These are phyloP conservation scores for Synergus itoensis DNA, from an alignment of 2,888 invertebrate species.

Conservation along the genomic window DNA sequence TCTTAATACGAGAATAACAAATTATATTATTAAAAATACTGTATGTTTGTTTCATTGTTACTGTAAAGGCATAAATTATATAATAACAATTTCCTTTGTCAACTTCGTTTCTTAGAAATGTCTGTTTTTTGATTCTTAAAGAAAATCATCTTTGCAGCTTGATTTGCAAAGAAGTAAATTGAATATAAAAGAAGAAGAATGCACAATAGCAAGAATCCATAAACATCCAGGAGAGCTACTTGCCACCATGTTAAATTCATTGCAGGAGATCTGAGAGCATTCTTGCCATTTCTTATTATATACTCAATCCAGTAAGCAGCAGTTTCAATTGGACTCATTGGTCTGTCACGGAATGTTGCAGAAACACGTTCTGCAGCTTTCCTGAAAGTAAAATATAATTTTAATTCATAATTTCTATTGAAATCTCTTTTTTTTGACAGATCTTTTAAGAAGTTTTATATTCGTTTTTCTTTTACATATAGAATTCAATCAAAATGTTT, in stretches of 20 bases:
- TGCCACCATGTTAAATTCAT: slow-evolving; percentile 72
- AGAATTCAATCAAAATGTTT: too few relatives aligned
- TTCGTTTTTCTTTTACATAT: too few relatives aligned
- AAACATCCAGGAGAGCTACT: slow-evolving; percentile 65
- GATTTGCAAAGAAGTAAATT: slow-evolving; percentile 39
- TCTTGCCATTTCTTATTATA: slow-evolving; percentile 62
- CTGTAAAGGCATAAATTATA: neutral
- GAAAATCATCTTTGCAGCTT: neutral
- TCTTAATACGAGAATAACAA: slow-evolving; percentile 1
- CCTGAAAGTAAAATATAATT: slow-evolving; percentile 42
- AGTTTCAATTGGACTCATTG: slow-evolving; percentile 63
- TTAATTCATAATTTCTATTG: neutral
- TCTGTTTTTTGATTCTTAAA: neutral
- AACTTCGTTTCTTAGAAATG: slow-evolving; percentile 5
- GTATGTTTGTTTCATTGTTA: neutral
- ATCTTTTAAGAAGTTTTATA: too few relatives aligned
- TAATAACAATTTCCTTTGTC: neutral
- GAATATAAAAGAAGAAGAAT: slow-evolving; percentile 33
- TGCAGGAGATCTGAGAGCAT: slow-evolving; percentile 65
- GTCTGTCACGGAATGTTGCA: slow-evolving; percentile 66
- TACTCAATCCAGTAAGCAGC: slow-evolving; percentile 71
- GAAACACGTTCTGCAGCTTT: slow-evolving; percentile 55
- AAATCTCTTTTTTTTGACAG: neutral
- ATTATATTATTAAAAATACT: neutral
- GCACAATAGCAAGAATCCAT: slow-evolving; percentile 48